Conservation (phyloP, 2,888 invertebrate genomes). For the Nineta flava region DNA sequence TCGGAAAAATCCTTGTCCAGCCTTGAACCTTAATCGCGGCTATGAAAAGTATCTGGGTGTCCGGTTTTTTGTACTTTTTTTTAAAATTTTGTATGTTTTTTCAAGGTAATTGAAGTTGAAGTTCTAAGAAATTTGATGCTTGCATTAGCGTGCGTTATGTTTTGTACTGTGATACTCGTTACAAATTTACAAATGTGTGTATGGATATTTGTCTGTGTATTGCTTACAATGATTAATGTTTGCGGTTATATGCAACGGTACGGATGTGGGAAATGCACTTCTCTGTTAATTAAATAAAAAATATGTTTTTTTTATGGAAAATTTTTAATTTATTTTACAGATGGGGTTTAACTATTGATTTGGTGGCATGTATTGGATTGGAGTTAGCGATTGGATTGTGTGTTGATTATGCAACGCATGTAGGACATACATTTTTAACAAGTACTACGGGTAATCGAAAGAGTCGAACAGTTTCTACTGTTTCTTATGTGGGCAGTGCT, state of each 20-base stretch:
- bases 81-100: constrained; percentile 12
- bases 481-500: constrained; percentile 58
- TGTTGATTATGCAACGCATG: constrained; percentile 70
- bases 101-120: constrained; percentile 51
- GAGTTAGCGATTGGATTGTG: constrained; percentile 69
- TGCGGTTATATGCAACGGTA: constrained; percentile 57
- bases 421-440: constrained; percentile 65
- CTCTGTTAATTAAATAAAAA: not conserved
- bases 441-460: constrained; percentile 27
- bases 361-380: constrained; percentile 64
- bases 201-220: constrained; percentile 61
- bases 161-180: constrained; percentile 59
- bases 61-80: too few species aligned
- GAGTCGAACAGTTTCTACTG: constrained; percentile 44
- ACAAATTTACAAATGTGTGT: constrained; percentile 61
- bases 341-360: constrained; percentile 70
- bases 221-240: constrained; percentile 56
- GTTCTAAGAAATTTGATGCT: constrained; percentile 59
- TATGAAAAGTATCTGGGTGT: too few species aligned
- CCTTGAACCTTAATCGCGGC: too few species aligned
- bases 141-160: constrained; percentile 62
- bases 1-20: too few species aligned
- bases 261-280: not conserved
- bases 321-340: not conserved
- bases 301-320: too few species aligned